These are phyloP conservation scores for Drosophila setosimentum DNA, from an alignment of 2,888 invertebrate species.

Conservation along the genomic window DNA sequence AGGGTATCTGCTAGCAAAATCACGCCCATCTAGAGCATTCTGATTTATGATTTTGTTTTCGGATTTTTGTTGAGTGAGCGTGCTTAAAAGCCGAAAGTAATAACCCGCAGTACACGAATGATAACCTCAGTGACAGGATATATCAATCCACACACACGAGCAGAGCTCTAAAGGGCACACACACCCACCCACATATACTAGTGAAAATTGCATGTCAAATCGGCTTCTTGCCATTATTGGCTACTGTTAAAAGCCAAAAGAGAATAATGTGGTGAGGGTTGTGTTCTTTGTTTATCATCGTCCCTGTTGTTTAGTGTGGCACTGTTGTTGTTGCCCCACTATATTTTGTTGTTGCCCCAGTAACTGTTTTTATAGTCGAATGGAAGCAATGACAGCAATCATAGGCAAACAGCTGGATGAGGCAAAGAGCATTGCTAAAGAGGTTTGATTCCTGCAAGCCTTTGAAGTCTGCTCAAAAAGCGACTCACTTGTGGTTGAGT, in stretches of 20 bases:
- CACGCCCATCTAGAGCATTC: not conserved
- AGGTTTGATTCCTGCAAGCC: slow-evolving; percentile 12
- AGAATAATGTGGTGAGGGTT: slow-evolving; percentile 5
- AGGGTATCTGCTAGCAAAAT: not conserved
- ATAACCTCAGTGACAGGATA: slow-evolving; percentile 30
- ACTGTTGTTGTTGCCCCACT: not conserved
- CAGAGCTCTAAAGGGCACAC: slow-evolving; percentile 13
- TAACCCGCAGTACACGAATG: slow-evolving; percentile 28
- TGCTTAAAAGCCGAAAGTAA: slow-evolving; percentile 39
- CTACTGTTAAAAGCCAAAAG: slow-evolving; percentile 4
- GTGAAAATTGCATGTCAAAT: slow-evolving; percentile 6
- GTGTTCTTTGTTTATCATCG: not conserved
- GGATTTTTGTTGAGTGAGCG: slow-evolving; percentile 29
- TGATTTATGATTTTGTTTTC: slow-evolving; percentile 9
- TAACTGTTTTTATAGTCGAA: slow-evolving; percentile 7
- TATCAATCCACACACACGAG: slow-evolving; percentile 25
- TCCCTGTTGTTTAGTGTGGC: slow-evolving; percentile 4
- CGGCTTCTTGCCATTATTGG: slow-evolving; percentile 20
- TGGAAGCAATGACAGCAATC: slow-evolving; percentile 14
- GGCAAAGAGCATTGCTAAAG: slow-evolving; percentile 12
- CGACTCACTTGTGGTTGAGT: not conserved
- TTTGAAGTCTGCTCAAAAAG: slow-evolving; percentile 27
- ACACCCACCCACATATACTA: not conserved
- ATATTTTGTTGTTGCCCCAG: not conserved
- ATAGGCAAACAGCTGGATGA: not conserved